Evolutionary conservation across 2,797 vertebrate species (phyloP), one percentile per base, ranked within the genome.

Genomic region (Xenopus petersii): DNA sequence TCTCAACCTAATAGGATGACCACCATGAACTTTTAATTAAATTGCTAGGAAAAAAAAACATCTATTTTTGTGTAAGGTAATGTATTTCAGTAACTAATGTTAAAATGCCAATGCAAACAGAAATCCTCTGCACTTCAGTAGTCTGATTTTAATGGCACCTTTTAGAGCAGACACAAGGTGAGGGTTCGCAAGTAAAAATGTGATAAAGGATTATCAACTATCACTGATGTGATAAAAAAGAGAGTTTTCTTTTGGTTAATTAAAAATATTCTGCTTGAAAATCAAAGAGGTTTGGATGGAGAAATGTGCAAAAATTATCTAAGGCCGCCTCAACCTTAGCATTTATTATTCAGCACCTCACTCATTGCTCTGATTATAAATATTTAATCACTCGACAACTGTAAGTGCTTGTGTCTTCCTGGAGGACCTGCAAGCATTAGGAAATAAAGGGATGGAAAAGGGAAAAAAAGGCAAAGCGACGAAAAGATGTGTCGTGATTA

Each of bases 331-430:
- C 85, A 87, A 87, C 86, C 88, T 87, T 87, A 86, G 83, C 91
- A 90, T 93, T 94, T 88, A 94, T 95, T 92, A 95, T 95, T 94
- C 92, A 96, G 86, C 86, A 87, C 86, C 87, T 89, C 87, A 86
- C 88, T 93, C 93, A 93, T 94, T 90, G 87, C 89, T 92, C 91
- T 92, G 91, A 92, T 93, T 91, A 93, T 95, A 93, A 96, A 96
- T 95, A 95, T 95, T 95, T 95, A 91, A 95, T 93, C 90, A 87
- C 86, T 88, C 86, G 84, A 93, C 93, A 94, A 94, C 90, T 92
- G 89, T 89, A 92, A 92, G 90, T 88, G 89, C 90, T 90, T 89
- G 87, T 89, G 88, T 91, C 92, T 93, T 92, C 84, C 89, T 90
- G 85, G 83, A 92, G 92, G 91, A 91, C 89, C 85, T 86, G 88